Evolutionary conservation across 2,888 invertebrate species (phyloP).

Genomic region (Epinotia brunnichana): DNA sequence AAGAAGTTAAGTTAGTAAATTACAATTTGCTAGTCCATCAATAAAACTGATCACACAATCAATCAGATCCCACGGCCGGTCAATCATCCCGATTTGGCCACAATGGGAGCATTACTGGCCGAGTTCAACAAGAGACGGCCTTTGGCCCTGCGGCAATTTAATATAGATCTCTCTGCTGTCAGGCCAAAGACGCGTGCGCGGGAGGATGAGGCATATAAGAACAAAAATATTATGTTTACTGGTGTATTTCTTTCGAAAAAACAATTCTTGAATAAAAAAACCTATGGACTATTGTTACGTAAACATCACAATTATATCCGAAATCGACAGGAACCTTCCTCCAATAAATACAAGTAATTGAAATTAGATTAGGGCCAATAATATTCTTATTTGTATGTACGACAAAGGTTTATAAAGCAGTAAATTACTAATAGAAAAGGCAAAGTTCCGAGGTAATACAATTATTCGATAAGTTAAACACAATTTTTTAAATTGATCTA

Average conservation of each 20-base stretch:
- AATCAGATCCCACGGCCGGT: conserved; percentile 33
- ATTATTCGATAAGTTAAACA: no score
- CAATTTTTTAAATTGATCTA: no score
- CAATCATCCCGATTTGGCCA: conserved; percentile 31
- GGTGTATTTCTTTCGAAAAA: not conserved
- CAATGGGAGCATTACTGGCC: conserved; percentile 31
- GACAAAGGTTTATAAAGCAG: no score
- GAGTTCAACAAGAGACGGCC: conserved; percentile 32
- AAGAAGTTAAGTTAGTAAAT: not conserved
- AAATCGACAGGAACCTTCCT: no score
- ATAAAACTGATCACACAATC: conserved; percentile 23
- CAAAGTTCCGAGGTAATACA: no score
- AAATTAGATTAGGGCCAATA: no score
- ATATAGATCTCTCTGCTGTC: conserved; percentile 42
- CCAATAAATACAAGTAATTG: no score
- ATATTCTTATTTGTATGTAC: no score
- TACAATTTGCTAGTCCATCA: conserved; percentile 15
- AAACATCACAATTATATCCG: no score
- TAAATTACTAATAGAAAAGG: no score
- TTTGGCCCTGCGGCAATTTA: conserved; percentile 38
- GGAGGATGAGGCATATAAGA: conserved; percentile 17
- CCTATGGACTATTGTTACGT: no score
- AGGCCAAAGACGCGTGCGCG: conserved; percentile 9
- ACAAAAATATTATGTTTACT: not conserved
- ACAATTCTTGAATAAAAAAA: no score